phyloP scores from a whole-genome alignment of 1,140 invertebrate genomes.

The Mamestra configurata region DNA sequence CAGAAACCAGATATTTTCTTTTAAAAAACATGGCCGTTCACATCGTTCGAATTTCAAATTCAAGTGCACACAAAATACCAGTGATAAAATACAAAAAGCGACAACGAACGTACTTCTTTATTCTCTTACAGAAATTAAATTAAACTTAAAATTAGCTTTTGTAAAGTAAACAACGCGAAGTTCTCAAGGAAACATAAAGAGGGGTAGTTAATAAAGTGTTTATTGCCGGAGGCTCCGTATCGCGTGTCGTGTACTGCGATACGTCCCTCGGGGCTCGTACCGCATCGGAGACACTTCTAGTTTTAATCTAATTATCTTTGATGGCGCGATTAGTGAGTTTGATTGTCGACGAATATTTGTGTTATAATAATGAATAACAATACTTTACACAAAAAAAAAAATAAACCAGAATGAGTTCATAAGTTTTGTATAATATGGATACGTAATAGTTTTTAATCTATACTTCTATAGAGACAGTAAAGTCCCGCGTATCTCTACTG shows the following conservation, averaged over 20 bases:
- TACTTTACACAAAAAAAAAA: too few relatives aligned
- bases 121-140: neutral
- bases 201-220: slow-evolving; percentile 29
- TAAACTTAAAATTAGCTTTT: neutral
- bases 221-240: slow-evolving; percentile 30
- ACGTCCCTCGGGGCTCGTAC: slow-evolving; percentile 7
- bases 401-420: too few relatives aligned
- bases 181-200: slow-evolving; percentile 25
- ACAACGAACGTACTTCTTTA: neutral
- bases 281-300: neutral
- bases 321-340: neutral
- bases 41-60: neutral
- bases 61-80: neutral
- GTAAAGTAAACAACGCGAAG: neutral
- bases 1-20: neutral
- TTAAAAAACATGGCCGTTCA: neutral
- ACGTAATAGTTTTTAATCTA: too few relatives aligned
- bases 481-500: too few relatives aligned
- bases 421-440: too few relatives aligned
- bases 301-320: slow-evolving; percentile 13
- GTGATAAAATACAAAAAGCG: neutral
- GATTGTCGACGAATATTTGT: neutral
- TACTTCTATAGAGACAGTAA: too few relatives aligned
- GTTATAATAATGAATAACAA: too few relatives aligned
- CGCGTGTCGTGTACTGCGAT: slow-evolving; percentile 36